Evolutionary conservation across 2,888 invertebrate genomes (phyloP), one percentile per base, ranked within the genome.

Genomic region (Hetaerina titia): DNA sequence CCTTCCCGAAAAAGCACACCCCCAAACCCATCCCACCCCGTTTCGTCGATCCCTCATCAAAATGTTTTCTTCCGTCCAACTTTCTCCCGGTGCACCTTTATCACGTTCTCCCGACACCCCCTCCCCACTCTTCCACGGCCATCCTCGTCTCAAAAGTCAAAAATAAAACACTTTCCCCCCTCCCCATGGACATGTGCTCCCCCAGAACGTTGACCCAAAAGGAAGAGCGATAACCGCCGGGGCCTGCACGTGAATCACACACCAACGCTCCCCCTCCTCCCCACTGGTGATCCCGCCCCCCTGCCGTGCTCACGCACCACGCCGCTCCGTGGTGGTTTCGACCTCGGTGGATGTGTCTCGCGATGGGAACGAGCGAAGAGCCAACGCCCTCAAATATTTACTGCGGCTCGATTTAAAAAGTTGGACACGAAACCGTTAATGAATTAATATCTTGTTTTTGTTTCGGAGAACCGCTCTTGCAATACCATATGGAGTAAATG

Each of bases 141-240:
- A 69, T 69, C 69, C 81, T n/a, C n/a, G n/a, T 25, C 25, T 25
- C 81, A 31, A 31, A 81, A 31, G 31, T 31, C 31, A 81, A 81
- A 81, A 81, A 31, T 31, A 81, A 81, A 81, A 81, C 81, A 81
- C 81, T 31, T 31, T 31, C 31, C 81, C 25, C 13, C 81, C 81
- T 25, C n/a, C n/a, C 74, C 74, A n/a, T 31, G 13, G 81, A 31
- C 81, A 31, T n/a, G 25, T 31, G 22, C 69, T 15, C 22, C 45
- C 60, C 60, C 22, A 22, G 81, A 81, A 31, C 81, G 31, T 81
- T 81, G 81, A 81, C 81, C 81, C 81, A 81, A 81, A 81, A 81
- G 25, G 19, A 8, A 74, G 81, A 31, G 63, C 69, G 22, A 69
- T 69, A 69, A 8, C 69, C 69, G 15, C 22, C 22, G 69, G 69